Conservation (phyloP, 2,113 vertebrate genomes). For the Pomatorhinus ruficollis region DNA sequence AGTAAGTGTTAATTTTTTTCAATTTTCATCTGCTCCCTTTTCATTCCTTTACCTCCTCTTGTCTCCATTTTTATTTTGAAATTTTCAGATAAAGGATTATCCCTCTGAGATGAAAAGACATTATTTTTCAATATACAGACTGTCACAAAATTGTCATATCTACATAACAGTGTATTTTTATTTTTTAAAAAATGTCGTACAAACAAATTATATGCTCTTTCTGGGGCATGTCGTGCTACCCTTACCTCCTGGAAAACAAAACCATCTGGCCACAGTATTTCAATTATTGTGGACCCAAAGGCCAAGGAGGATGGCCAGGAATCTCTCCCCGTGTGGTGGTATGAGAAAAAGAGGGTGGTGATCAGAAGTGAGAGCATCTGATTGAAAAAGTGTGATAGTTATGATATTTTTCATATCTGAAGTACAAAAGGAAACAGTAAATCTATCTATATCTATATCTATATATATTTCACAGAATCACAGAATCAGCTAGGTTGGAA, state of each 20-base stretch:
- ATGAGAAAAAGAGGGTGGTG: neutral
- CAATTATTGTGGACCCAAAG: neutral
- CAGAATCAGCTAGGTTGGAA: neutral
- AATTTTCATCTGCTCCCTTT: neutral
- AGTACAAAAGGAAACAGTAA: neutral
- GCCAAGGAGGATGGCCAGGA: neutral
- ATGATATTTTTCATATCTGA: neutral
- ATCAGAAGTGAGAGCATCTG: neutral
- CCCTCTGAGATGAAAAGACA: neutral
- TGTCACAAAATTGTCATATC: neutral
- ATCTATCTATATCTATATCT: too few relatives aligned
- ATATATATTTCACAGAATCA: neutral
- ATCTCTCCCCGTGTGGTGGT: neutral
- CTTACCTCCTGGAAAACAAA: neutral
- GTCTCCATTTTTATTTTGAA: neutral
- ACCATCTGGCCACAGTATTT: neutral
- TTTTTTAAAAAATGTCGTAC: neutral
- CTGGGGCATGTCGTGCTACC: neutral
- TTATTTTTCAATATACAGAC: neutral
- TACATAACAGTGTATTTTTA: neutral
- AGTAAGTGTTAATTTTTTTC: neutral
- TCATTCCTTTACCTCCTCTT: neutral
- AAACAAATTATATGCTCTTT: neutral
- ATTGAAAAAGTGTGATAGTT: neutral
- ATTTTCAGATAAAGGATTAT: neutral